Base-by-base conservation (phyloP, 1,140 invertebrate species). In the Oryctes rhinoceros region DNA sequence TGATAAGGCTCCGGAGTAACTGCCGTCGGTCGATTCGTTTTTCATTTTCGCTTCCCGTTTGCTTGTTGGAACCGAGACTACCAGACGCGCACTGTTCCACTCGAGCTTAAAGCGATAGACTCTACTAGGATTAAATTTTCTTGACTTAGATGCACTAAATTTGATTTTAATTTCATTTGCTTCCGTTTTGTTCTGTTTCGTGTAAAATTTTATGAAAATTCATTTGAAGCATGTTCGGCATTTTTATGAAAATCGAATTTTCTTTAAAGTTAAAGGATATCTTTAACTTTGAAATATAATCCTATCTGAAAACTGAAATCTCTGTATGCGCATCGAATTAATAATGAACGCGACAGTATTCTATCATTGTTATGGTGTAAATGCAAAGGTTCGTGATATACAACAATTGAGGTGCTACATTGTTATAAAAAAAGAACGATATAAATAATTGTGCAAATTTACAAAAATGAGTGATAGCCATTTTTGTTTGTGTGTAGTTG, bases 101-200 rank as follows among this genome's bases (percentile, higher is more conserved):
- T 78, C 4, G 30, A 78, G 80, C 81, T 85, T 85, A 85, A 85
- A 85, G 83, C 83, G 84, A 85, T 85, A 85, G 84, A 83, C 81
- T 82, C 59, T 78, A 79, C 47, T 48, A 30, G 74, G 79, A 80
- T 80, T 80, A 80, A 80, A 80, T 80, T 74, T 75, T 39, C 53
- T 59, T 65, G 30, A 78, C 59, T 81, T 78, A 53, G 53, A 65
- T 71, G 80, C 39, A 75, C 74, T 80, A 80, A 80, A 80, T 80
- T 80, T 37, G 79, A 80, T 80, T 80, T 80, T 80, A 76, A 80
- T 53, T 80, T 76, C 67, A 62, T 78, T 78, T 78, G 13, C 49
- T 78, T 30, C 20, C 35, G 39, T 76, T 76, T 44, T 47, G 44
- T 76, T 67, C 20, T 30, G 18, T 76, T 76, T 44, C 15, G n/a